Conservation (phyloP, 2,113 vertebrate genomes). For the Limnothrissa miodon region DNA sequence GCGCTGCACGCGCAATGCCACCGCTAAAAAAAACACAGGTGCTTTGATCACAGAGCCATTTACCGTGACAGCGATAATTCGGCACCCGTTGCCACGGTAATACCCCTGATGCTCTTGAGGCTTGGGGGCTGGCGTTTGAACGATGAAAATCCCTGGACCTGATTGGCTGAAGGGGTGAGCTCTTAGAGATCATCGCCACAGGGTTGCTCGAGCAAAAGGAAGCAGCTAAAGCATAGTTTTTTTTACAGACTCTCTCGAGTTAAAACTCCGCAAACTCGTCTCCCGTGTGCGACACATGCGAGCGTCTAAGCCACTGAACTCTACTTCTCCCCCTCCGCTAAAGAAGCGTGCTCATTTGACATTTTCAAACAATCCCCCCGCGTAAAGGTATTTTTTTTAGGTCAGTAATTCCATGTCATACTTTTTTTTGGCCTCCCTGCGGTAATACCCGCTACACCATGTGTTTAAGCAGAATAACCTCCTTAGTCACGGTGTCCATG, state of each 20-base stretch:
- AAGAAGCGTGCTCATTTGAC: background rate
- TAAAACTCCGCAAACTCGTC: background rate
- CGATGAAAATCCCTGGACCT: background rate
- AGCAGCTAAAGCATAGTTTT: background rate
- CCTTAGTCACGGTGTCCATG: background rate
- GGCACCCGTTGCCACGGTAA: background rate
- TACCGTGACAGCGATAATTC: conserved; percentile 14
- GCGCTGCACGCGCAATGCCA: background rate
- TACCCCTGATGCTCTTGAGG: background rate
- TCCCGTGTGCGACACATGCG: background rate
- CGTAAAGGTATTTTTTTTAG: background rate
- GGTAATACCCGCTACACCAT: background rate
- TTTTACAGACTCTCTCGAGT: background rate
- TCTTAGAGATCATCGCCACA: background rate
- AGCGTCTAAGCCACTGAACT: background rate
- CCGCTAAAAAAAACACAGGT: background rate
- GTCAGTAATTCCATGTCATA: background rate
- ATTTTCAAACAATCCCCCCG: background rate
- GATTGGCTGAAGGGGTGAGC: background rate
- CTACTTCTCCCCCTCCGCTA: background rate
- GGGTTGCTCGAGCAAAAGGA: background rate
- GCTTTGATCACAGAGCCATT: background rate
- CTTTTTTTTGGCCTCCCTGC: background rate
- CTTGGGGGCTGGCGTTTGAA: background rate
- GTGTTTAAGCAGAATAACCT: background rate